These are phyloP conservation scores for Drosophila orena DNA, from an alignment of 1,140 invertebrate species.

Conservation along the genomic window DNA sequence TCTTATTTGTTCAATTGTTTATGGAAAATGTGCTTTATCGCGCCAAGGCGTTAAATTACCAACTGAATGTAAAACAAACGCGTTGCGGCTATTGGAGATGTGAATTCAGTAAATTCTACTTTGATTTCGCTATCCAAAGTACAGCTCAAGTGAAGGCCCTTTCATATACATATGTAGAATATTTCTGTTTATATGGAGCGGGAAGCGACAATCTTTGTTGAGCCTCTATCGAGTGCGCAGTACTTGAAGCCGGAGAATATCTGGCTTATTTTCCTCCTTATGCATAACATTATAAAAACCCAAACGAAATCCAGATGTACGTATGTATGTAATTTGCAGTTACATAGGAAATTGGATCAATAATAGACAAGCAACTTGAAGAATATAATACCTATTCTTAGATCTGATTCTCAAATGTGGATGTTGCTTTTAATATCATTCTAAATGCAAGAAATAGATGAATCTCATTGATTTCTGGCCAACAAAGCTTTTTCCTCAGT, in stretches of 20 bases:
- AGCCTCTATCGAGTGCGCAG: conserved; percentile 40
- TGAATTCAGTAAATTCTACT: conserved; percentile 12
- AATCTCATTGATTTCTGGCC: background rate
- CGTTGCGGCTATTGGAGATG: conserved; percentile 12
- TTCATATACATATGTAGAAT: background rate
- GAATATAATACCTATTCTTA: background rate
- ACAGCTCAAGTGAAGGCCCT: conserved; percentile 1
- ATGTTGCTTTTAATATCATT: background rate
- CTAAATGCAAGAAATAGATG: background rate
- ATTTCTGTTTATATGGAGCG: background rate
- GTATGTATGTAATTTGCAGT: background rate
- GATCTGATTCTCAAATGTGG: background rate
- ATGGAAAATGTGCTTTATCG: conserved; percentile 32
- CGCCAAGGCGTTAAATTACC: conserved; percentile 28
- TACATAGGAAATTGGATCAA: too few species aligned
- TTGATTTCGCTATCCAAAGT: conserved; percentile 44
- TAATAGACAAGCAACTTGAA: too few species aligned
- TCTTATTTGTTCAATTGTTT: conserved; percentile 12
- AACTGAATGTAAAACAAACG: conserved; percentile 36
- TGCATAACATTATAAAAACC: background rate
- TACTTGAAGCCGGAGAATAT: conserved; percentile 6
- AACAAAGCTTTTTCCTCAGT: background rate
- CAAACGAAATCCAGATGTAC: conserved; percentile 1
- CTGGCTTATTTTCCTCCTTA: background rate
- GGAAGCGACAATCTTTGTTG: conserved; percentile 26